phyloP scores from a whole-genome alignment of 2,797 vertebrate genomes.

The Lepus townsendii region DNA sequence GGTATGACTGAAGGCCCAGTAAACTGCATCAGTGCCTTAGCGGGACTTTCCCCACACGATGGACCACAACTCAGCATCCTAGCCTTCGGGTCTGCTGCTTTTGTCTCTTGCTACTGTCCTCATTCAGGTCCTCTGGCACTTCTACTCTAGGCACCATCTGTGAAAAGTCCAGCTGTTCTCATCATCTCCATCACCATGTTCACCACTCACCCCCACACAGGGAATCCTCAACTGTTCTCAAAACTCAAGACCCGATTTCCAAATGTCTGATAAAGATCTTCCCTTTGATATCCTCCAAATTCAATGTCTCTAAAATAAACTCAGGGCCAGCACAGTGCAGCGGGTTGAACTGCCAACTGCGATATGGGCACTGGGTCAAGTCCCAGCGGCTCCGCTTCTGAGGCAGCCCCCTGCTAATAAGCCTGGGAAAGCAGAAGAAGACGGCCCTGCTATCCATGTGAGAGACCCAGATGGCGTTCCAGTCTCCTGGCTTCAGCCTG shows the following conservation, averaged over 20 bases:
- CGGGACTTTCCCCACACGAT: no score
- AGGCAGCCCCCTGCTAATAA: no score
- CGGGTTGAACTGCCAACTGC: no score
- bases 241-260: not conserved
- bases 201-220: not conserved
- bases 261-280: not conserved
- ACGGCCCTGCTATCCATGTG: no score
- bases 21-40: fast-evolving
- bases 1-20: not conserved
- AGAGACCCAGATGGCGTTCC: no score
- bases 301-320: not conserved
- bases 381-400: no score
- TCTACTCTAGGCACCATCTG: not conserved
- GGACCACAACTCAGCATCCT: not conserved
- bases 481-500: no score
- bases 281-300: not conserved
- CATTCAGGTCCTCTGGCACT: not conserved
- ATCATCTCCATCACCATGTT: not conserved
- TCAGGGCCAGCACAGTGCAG: not conserved
- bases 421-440: no score
- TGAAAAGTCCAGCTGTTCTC: not conserved
- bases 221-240: not conserved
- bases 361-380: no score
- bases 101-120: not conserved
- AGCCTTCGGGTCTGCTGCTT: not conserved